Evolutionary conservation across 1,140 invertebrate genomes (phyloP).

Genomic region (Amphibalanus amphitrite): DNA sequence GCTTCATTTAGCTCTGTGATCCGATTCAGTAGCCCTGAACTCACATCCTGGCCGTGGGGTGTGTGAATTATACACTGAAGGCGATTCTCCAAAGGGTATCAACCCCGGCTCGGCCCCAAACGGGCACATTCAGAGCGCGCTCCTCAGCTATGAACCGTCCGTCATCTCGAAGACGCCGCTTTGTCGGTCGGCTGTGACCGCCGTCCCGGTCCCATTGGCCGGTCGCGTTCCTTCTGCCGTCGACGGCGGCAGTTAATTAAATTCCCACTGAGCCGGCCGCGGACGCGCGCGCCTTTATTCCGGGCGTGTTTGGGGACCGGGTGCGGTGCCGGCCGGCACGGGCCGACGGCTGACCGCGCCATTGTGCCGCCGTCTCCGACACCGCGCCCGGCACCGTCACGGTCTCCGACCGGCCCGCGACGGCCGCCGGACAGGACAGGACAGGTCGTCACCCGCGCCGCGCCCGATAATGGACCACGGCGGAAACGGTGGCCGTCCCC

Average conservation of each 20-base stretch:
- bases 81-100: neutral
- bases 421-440: too few species aligned
- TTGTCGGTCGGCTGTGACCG: neutral
- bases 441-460: too few species aligned
- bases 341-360: neutral
- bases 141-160: neutral
- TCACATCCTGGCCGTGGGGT: too few species aligned
- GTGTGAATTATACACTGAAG: neutral
- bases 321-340: neutral
- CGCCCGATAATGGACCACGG: too few species aligned
- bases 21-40: too few species aligned
- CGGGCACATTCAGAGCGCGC: neutral
- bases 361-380: too few species aligned
- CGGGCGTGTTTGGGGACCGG: neutral
- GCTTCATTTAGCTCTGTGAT: too few species aligned
- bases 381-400: too few species aligned
- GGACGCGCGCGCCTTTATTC: too few species aligned
- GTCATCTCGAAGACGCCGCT: neutral
- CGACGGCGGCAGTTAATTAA: neutral
- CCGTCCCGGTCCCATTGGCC: neutral
- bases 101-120: neutral
- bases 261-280: neutral
- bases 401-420: too few species aligned
- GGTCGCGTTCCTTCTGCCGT: neutral
- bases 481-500: too few species aligned